A percentile compares a stretch with the other conserved stretches of the same genome.
Conservation (phyloP, 53 echinoderm and acorn worm genomes). For the Crossaster papposus region DNA sequence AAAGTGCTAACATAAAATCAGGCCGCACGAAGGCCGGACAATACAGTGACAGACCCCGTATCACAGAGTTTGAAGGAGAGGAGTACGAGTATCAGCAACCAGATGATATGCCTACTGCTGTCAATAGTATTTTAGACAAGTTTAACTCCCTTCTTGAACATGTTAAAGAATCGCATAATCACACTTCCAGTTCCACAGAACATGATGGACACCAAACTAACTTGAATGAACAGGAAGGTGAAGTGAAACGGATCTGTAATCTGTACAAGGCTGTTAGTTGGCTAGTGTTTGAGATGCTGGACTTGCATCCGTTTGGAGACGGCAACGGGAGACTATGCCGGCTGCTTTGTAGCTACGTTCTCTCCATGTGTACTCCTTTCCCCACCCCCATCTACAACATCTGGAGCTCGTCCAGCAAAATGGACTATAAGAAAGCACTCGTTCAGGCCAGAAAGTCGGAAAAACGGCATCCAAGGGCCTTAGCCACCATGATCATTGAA, state of each 20-base stretch:
- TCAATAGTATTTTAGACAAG: not conserved
- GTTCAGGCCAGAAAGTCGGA: conserved; percentile 3
- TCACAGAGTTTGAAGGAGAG: conserved; percentile 2
- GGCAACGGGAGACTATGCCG: conserved; percentile 44
- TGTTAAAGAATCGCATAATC: not conserved
- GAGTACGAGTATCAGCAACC: not conserved
- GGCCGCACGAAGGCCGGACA: not conserved
- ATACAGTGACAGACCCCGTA: not conserved
- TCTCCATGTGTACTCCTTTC: conserved; percentile 37
- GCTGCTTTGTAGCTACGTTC: conserved; percentile 42
- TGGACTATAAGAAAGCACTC: conserved; percentile 13
- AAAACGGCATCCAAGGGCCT: not conserved
- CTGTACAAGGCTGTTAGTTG: conserved; percentile 24
- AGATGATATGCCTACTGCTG: conserved; percentile 16
- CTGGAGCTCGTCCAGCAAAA: not conserved
- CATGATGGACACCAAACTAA: no score
- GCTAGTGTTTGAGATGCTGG: conserved; percentile 33
- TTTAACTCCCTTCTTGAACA: conserved; percentile 18
- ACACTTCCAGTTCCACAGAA: not conserved
- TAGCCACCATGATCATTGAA: conserved; percentile 48
- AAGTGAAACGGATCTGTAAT: not conserved
- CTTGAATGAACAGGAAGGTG: not conserved
- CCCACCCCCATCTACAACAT: conserved; percentile 30
- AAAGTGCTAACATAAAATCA: not conserved
- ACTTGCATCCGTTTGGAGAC: conserved; percentile 47